Conservation (phyloP, 2,888 invertebrate genomes). For the Spicauda simplicius region DNA sequence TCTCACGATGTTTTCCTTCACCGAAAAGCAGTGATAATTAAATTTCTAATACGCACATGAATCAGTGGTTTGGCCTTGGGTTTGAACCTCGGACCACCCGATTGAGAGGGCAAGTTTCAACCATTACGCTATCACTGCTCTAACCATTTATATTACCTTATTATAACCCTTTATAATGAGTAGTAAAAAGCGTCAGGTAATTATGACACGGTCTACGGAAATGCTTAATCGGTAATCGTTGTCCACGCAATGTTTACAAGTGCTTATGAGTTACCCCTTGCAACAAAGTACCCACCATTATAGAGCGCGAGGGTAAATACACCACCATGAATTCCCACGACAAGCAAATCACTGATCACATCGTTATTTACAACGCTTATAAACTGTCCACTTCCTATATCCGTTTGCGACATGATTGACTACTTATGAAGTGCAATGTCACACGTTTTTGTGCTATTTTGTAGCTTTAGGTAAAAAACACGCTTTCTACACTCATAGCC, state of each 20-base stretch:
- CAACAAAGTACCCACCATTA: slow-evolving; percentile 41
- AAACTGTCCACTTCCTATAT: slow-evolving; percentile 47
- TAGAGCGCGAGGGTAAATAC: slow-evolving; percentile 54
- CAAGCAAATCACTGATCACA: slow-evolving; percentile 43
- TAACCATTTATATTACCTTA: too few species aligned
- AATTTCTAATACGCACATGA: too few species aligned
- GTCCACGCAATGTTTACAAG: slow-evolving; percentile 25
- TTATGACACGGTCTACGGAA: slow-evolving; percentile 4
- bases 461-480: not conserved
- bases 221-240: slow-evolving; percentile 10
- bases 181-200: not conserved
- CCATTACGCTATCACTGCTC: too few species aligned
- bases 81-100: too few species aligned
- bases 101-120: too few species aligned
- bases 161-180: too few species aligned
- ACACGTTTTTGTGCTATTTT: slow-evolving; percentile 20
- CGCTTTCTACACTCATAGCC: too few species aligned
- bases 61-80: too few species aligned
- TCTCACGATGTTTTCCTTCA: too few species aligned
- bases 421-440: slow-evolving; percentile 9
- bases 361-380: slow-evolving; percentile 38
- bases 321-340: slow-evolving; percentile 59
- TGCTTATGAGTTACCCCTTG: slow-evolving; percentile 16
- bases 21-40: too few species aligned
- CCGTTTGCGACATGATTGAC: slow-evolving; percentile 15